A percentile compares a stretch with the other conserved stretches of the same genome.
phyloP scores from a whole-genome alignment of 2,888 invertebrate genomes.

The Halictus quadricinctus region DNA sequence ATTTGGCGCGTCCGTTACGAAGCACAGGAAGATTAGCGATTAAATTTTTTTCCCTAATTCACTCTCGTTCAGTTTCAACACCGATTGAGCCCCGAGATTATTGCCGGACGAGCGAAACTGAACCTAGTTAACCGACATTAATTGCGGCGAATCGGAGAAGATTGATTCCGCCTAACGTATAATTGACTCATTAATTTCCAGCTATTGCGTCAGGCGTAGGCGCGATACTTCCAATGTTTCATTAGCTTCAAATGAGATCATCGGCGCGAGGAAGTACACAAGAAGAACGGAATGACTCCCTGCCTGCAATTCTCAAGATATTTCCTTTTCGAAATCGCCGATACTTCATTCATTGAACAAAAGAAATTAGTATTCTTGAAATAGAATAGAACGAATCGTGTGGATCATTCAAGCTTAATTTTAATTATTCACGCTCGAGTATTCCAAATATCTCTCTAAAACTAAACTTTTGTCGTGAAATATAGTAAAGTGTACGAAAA shows the following conservation, averaged over 20 bases:
- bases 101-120: constrained; percentile 29
- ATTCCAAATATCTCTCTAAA: too few relatives aligned
- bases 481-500: too few relatives aligned
- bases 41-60: constrained; percentile 26
- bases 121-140: constrained; percentile 64
- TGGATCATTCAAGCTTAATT: neutral
- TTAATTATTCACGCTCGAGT: neutral
- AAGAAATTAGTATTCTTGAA: neutral
- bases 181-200: constrained; percentile 69
- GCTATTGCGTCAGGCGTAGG: constrained; percentile 62
- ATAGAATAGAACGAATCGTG: neutral
- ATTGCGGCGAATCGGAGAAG: constrained; percentile 65
- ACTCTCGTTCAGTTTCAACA: constrained; percentile 11
- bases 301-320: constrained; percentile 13
- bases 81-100: constrained; percentile 29
- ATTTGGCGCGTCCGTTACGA: constrained; percentile 35
- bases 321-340: neutral
- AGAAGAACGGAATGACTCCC: constrained; percentile 8
- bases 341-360: neutral
- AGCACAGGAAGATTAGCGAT: constrained; percentile 15
- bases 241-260: constrained; percentile 65
- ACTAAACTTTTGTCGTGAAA: too few relatives aligned
- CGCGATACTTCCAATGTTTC: constrained; percentile 58
- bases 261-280: constrained; percentile 46
- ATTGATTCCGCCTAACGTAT: constrained; percentile 63